These are phyloP conservation scores for Tenthredo distinguenda DNA, from an alignment of 2,888 invertebrate genomes.

Conservation along the genomic window DNA sequence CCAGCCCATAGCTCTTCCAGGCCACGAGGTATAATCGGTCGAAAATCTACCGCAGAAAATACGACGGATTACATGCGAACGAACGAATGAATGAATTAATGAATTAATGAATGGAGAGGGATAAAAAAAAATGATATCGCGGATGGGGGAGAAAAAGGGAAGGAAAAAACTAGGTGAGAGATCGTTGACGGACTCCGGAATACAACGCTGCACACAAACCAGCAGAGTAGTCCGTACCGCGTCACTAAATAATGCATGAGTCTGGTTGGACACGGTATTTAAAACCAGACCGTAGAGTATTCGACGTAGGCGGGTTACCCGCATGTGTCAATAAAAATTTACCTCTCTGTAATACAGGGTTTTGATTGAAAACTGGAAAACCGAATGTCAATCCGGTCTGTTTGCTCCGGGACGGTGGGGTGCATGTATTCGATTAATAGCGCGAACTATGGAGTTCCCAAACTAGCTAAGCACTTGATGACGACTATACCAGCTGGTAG, in stretches of 20 bases:
- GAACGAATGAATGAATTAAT: neutral
- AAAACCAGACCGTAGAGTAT: conserved; percentile 57
- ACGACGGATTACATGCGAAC: neutral
- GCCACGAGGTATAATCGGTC: neutral
- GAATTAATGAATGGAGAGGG: neutral
- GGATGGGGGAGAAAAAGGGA: neutral
- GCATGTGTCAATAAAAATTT: conserved; percentile 34
- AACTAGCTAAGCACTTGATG: neutral
- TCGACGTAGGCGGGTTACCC: neutral
- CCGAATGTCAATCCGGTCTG: neutral
- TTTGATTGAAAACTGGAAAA: conserved; percentile 31
- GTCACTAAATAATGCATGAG: conserved; percentile 74
- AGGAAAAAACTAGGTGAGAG: neutral
- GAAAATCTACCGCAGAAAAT: neutral
- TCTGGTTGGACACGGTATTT: conserved; percentile 70
- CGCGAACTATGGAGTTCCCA: neutral
- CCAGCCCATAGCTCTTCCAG: neutral
- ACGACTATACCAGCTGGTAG: neutral
- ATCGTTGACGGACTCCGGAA: neutral
- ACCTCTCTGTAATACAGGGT: neutral
- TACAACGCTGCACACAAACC: neutral
- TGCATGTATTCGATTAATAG: neutral
- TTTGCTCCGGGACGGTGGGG: neutral
- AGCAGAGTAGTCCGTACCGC: conserved; percentile 57
- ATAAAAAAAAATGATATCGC: neutral